Conservation (phyloP, 2,113 vertebrate species). For the Callorhinus ursinus region DNA sequence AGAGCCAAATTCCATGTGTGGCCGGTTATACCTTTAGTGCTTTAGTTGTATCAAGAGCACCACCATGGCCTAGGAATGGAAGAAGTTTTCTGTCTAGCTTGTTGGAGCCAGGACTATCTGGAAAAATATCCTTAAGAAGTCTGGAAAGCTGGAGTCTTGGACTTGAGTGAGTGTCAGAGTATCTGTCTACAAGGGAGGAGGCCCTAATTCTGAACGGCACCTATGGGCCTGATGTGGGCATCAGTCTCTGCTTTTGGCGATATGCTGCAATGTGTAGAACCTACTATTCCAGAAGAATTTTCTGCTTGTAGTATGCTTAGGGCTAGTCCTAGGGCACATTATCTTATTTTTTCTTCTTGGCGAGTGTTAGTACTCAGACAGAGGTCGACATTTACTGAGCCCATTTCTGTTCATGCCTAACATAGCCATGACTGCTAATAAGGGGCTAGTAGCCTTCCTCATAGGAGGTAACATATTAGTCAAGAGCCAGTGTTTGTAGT, state of each 20-base stretch:
- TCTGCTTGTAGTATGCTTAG: not conserved
- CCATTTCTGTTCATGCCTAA: conserved; percentile 22
- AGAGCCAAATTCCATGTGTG: not conserved
- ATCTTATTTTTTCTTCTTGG: not conserved
- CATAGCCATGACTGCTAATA: not conserved
- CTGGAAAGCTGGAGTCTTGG: not conserved
- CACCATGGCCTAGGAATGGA: not conserved
- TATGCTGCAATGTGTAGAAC: not conserved
- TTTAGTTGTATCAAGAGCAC: not conserved
- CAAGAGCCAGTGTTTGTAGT: conserved; percentile 1
- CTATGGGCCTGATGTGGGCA: not conserved
- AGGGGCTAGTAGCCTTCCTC: not conserved
- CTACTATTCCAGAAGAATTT: not conserved
- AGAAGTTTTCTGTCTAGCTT: not conserved
- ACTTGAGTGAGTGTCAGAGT: not conserved
- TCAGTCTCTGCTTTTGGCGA: not conserved
- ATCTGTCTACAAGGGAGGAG: not conserved
- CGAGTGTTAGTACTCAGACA: conserved; percentile 3
- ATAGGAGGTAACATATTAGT: not conserved
- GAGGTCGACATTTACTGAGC: not conserved
- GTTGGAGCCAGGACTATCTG: not conserved
- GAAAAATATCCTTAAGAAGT: not conserved
- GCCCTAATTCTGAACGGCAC: not conserved
- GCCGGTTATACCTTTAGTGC: not conserved
- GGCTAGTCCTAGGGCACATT: not conserved